A percentile compares a stretch with the other conserved stretches of the same genome.
Conservation (phyloP, 1,140 invertebrate genomes). For the Thaumatotibia leucotreta region DNA sequence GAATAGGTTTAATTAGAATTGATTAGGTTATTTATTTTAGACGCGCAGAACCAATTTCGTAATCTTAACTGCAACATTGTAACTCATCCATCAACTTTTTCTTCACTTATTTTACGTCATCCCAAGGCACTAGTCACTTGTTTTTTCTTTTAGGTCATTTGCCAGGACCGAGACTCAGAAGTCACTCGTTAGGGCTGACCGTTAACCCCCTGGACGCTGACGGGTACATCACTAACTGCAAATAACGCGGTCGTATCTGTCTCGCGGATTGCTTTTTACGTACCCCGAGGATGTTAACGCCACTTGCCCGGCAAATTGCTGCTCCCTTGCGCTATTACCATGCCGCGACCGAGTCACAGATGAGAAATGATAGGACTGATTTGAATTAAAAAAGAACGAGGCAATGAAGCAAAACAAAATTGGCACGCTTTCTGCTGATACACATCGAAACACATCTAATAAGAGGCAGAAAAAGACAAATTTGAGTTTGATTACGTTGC, state of each 20-base stretch:
- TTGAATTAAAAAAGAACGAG: conserved; percentile 5
- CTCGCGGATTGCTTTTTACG: conserved; percentile 24
- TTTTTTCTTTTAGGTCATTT: neutral
- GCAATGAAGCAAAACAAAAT: neutral
- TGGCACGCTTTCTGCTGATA: too few species aligned
- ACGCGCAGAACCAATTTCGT: neutral
- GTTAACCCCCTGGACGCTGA: neutral
- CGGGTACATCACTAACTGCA: neutral
- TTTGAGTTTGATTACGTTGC: too few species aligned
- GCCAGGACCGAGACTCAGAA: neutral
- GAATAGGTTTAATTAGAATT: neutral
- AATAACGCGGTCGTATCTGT: conserved; percentile 22
- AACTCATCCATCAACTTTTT: neutral
- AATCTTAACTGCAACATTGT: neutral
- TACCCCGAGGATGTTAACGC: conserved; percentile 17
- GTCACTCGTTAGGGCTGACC: neutral
- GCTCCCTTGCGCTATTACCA: conserved; percentile 17
- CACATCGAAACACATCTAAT: too few species aligned
- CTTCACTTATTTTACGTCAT: neutral
- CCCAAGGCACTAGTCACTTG: neutral
- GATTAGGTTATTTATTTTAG: neutral
- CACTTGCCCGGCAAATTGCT: conserved; percentile 21
- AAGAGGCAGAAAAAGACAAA: too few species aligned
- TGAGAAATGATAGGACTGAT: neutral
- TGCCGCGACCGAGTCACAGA: neutral